phyloP scores from a whole-genome alignment of 2,797 vertebrate species.

The Margarornis squamiger region DNA sequence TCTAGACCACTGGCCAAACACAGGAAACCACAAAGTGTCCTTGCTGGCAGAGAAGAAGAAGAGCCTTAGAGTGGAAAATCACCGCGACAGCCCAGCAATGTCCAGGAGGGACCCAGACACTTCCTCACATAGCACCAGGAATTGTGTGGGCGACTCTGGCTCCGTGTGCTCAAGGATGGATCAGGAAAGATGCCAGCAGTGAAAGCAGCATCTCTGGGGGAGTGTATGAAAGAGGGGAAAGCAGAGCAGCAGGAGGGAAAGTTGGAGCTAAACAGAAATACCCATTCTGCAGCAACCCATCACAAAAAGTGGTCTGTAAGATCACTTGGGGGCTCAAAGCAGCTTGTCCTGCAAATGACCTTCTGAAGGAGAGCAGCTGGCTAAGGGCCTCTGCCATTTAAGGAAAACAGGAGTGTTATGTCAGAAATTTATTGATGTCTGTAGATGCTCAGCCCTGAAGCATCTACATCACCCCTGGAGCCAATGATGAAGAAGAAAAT shows the following conservation, averaged over 20 bases:
- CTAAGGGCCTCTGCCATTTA: neutral
- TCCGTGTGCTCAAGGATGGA: neutral
- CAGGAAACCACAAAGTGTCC: conserved; percentile 15
- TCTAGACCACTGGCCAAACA: conserved; percentile 37
- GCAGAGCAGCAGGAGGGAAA: neutral
- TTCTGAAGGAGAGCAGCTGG: neutral
- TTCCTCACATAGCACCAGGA: conserved; percentile 36
- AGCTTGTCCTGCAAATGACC: conserved; percentile 29
- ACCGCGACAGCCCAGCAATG: neutral
- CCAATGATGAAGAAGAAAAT: neutral
- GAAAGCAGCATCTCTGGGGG: neutral
- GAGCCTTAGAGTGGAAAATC: neutral
- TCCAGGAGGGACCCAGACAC: conserved; percentile 18
- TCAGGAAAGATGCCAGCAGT: neutral
- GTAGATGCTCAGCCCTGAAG: neutral
- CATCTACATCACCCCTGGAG: neutral
- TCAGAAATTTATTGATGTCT: neutral
- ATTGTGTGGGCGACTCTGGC: conserved; percentile 41
- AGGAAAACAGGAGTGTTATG: neutral
- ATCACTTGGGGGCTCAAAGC: neutral
- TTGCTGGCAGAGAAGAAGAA: conserved; percentile 13
- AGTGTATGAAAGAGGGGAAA: neutral
- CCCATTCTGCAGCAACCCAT: neutral
- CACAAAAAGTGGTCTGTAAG: neutral
- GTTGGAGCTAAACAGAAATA: neutral